Evolutionary conservation across 2,113 vertebrate genomes (phyloP).

Genomic region (Callocephalon fimbriatum): DNA sequence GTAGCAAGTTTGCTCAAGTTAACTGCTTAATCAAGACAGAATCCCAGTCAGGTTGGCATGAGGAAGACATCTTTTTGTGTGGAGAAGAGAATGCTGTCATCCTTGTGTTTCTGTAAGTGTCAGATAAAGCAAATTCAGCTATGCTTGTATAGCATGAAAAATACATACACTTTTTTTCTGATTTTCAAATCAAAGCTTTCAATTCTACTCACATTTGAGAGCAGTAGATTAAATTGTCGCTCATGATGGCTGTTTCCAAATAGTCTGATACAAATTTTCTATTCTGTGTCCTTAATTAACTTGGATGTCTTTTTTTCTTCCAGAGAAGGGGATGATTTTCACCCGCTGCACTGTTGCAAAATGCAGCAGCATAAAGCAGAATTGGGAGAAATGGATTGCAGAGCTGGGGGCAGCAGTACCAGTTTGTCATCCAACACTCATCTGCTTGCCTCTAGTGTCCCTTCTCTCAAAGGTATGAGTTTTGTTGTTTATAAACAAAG

Average conservation of each 20-base stretch:
- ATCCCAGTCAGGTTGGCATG: not conserved
- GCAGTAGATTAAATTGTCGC: not conserved
- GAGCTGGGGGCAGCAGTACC: not conserved
- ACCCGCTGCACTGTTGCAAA: not conserved
- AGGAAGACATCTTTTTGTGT: not conserved
- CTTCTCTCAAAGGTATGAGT: not conserved
- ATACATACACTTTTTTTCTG: not conserved
- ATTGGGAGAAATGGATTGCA: not conserved
- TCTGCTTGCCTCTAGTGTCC: not conserved
- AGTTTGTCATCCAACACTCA: not conserved
- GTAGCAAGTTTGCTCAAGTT: not conserved
- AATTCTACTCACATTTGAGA: not conserved
- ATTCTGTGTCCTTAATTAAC: not conserved
- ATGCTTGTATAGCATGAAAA: not conserved
- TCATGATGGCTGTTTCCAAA: not conserved
- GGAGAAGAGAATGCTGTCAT: not conserved
- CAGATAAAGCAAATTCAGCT: not conserved
- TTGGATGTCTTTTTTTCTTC: not conserved
- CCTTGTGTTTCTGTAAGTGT: not conserved
- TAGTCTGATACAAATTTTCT: not conserved
- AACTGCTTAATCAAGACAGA: not conserved
- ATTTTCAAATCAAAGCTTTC: not conserved
- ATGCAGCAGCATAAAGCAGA: not conserved
- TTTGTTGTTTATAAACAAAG: not conserved
- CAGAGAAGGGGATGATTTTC: not conserved